Conservation (phyloP, 2,797 vertebrate genomes). For the Phylloscopus collybita region DNA sequence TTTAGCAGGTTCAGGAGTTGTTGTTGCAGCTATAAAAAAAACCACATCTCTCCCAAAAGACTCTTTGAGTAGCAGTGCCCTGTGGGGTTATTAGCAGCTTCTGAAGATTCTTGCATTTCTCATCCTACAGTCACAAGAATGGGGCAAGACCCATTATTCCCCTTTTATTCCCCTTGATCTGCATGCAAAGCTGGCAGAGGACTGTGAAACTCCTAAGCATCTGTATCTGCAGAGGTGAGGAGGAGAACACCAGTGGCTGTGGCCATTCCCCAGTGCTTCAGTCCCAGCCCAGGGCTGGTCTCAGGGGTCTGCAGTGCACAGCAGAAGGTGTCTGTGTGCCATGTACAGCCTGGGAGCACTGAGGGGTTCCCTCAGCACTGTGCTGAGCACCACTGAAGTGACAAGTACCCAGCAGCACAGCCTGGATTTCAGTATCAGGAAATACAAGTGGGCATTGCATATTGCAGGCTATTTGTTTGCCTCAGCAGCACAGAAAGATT, state of each 20-base stretch:
- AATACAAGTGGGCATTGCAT: background rate
- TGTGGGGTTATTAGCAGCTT: background rate
- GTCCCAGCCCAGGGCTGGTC: background rate
- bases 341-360: background rate
- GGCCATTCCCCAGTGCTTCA: background rate
- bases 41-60: background rate
- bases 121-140: background rate
- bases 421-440: background rate
- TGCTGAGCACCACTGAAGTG: background rate
- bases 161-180: background rate
- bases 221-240: background rate
- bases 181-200: background rate
- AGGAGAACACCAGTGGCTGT: background rate
- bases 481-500: background rate
- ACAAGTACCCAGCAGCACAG: background rate
- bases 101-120: background rate
- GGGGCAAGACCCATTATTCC: background rate
- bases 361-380: background rate
- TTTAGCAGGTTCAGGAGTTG: background rate
- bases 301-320: rapidly evolving
- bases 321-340: background rate
- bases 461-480: background rate
- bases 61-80: background rate
- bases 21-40: background rate
- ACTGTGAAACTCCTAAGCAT: background rate